A percentile compares a stretch with the other conserved stretches of the same genome.
These are phyloP conservation scores for Fratercula arctica DNA, from an alignment of 2,797 vertebrate genomes.

Conservation along the genomic window DNA sequence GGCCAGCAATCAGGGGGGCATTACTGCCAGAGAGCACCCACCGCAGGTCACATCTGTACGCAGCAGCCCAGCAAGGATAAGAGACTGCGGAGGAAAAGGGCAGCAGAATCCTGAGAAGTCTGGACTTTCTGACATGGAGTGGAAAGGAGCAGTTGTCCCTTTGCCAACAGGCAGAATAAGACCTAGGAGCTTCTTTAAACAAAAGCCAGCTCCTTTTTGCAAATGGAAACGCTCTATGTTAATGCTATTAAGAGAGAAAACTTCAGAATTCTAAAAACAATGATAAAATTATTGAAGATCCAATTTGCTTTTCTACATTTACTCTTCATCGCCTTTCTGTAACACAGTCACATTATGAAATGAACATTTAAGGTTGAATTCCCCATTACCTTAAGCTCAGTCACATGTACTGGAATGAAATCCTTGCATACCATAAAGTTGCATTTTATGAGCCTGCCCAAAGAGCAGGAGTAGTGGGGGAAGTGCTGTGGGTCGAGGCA, in stretches of 20 bases:
- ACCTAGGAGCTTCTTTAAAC: not conserved
- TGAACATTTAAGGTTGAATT: not conserved
- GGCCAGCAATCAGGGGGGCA: not conserved
- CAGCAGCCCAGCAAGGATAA: not conserved
- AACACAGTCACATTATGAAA: not conserved
- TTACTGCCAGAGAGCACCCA: fast-evolving
- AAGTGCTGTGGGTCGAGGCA: not conserved
- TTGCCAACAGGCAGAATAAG: not conserved
- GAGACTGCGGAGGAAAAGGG: fast-evolving
- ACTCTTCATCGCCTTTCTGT: not conserved
- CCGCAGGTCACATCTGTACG: not conserved
- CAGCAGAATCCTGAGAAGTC: not conserved
- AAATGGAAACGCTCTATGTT: not conserved
- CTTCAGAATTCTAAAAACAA: not conserved
- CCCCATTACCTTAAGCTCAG: not conserved
- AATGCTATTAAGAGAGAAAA: not conserved
- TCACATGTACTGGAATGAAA: not conserved
- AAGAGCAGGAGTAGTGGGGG: not conserved
- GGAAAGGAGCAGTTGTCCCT: not conserved
- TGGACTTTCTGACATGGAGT: not conserved
- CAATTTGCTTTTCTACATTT: not conserved
- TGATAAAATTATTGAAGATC: not conserved
- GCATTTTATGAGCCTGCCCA: not conserved
- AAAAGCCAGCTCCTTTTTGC: not conserved
- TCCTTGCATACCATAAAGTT: not conserved